Evolutionary conservation across 2,113 vertebrate species (phyloP).

Genomic region (Bothrops jararaca): DNA sequence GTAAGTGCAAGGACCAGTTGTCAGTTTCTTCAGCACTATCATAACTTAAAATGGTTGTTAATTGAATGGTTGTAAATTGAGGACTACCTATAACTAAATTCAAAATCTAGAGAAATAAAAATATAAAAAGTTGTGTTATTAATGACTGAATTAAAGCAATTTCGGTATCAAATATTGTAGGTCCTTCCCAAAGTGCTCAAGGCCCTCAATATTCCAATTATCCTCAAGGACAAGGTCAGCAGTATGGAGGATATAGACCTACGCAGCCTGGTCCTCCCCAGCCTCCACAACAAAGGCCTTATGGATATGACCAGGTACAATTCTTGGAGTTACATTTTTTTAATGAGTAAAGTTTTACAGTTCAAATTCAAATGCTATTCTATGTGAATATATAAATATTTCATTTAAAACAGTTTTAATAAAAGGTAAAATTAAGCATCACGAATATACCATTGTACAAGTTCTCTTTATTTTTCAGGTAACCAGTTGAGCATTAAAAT

Average conservation of each 20-base stretch:
- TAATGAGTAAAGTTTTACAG: neutral
- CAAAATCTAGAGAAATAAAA: neutral
- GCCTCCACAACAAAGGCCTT: slow-evolving; percentile 94
- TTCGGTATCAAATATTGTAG: slow-evolving; percentile 59
- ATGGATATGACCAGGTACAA: slow-evolving; percentile 96
- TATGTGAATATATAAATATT: neutral
- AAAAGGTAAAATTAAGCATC: neutral
- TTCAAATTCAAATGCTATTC: neutral
- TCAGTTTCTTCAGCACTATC: no score
- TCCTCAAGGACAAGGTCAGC: slow-evolving; percentile 94
- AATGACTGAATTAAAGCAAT: neutral
- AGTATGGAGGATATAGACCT: slow-evolving; percentile 91
- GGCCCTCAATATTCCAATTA: slow-evolving; percentile 95
- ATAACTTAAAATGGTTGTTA: neutral
- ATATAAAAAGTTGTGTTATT: neutral
- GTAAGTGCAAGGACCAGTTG: neutral
- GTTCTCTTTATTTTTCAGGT: neutral
- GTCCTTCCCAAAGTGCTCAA: slow-evolving; percentile 86
- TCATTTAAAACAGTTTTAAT: neutral
- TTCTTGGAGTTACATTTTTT: neutral
- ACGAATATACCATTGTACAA: neutral
- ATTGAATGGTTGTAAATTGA: neutral
- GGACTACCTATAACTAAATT: no score
- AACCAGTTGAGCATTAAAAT: neutral
- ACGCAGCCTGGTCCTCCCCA: slow-evolving; percentile 93